These are phyloP conservation scores for Lepus europaeus DNA, from an alignment of 2,113 vertebrate genomes.

Conservation along the genomic window DNA sequence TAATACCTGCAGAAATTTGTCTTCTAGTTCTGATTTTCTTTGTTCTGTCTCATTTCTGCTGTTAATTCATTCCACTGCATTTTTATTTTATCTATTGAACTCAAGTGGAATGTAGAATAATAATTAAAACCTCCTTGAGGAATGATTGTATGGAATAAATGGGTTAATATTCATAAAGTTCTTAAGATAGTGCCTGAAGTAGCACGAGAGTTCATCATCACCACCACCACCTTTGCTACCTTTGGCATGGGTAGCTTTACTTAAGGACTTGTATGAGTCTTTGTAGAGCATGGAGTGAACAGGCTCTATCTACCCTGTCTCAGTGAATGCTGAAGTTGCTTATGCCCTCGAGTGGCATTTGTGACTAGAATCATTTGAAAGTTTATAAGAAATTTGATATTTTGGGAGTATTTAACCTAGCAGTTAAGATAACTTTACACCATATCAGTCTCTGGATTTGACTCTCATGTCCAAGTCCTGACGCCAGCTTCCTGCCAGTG, in stretches of 20 bases:
- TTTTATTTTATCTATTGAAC: too few species aligned
- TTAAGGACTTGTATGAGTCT: background rate
- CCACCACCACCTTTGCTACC: background rate
- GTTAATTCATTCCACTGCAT: too few species aligned
- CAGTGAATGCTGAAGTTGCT: background rate
- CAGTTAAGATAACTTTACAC: too few species aligned
- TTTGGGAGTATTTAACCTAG: background rate
- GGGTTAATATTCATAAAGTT: background rate
- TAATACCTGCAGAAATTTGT: too few species aligned
- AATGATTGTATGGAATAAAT: background rate
- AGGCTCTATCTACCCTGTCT: background rate
- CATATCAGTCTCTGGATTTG: too few species aligned
- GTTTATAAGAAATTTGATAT: constrained; percentile 6
- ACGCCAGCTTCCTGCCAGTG: too few species aligned
- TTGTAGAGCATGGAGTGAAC: background rate
- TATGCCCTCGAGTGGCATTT: background rate
- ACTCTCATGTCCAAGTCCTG: too few species aligned
- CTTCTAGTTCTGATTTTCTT: background rate
- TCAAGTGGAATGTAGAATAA: background rate
- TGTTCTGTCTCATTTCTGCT: too few species aligned
- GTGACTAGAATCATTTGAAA: background rate
- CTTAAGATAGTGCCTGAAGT: background rate
- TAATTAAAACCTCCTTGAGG: background rate
- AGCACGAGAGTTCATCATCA: background rate
- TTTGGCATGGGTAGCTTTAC: background rate